Evolutionary conservation across 2,113 vertebrate species (phyloP).

Genomic region (Etheostoma spectabile): DNA sequence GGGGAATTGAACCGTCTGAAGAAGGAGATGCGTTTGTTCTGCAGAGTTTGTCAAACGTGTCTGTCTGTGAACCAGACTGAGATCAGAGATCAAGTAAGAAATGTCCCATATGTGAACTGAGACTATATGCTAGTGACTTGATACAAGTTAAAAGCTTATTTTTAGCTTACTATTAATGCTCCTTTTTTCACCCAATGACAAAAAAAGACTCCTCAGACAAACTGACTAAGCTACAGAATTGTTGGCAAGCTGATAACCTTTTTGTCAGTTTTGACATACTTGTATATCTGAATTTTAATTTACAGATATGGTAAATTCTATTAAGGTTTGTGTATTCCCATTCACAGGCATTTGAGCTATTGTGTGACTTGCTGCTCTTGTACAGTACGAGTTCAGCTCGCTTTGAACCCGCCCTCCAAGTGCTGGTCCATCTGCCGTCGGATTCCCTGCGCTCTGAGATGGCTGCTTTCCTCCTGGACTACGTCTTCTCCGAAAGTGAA

Average conservation of each 20-base stretch:
- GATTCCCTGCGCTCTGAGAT: constrained; percentile 86
- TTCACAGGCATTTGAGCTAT: constrained; percentile 87
- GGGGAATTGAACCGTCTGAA: constrained; percentile 79
- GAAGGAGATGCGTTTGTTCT: constrained; percentile 78
- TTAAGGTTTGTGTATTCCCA: neutral
- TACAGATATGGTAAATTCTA: neutral
- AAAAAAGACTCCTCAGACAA: neutral
- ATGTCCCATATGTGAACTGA: neutral
- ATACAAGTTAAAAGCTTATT: neutral
- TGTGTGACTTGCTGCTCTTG: constrained; percentile 91
- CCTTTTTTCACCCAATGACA: neutral
- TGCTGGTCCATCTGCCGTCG: constrained; percentile 79
- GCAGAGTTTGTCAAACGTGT: constrained; percentile 85
- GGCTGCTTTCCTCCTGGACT: constrained; percentile 90
- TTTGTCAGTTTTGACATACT: neutral
- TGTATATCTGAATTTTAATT: neutral
- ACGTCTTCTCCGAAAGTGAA: constrained; percentile 84
- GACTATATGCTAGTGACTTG: neutral
- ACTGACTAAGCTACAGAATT: neutral
- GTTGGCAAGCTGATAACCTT: neutral
- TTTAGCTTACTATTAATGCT: neutral
- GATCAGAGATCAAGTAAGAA: constrained; percentile 87
- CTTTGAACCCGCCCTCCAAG: constrained; percentile 69
- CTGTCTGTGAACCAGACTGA: constrained; percentile 80
- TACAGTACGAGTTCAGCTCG: constrained; percentile 76